Percentiles rank a stretch among this genome's conserved stretches.
Evolutionary conservation across 2,888 invertebrate species (phyloP).

Genomic region (Pseudococcus jackbeardsleyi): DNA sequence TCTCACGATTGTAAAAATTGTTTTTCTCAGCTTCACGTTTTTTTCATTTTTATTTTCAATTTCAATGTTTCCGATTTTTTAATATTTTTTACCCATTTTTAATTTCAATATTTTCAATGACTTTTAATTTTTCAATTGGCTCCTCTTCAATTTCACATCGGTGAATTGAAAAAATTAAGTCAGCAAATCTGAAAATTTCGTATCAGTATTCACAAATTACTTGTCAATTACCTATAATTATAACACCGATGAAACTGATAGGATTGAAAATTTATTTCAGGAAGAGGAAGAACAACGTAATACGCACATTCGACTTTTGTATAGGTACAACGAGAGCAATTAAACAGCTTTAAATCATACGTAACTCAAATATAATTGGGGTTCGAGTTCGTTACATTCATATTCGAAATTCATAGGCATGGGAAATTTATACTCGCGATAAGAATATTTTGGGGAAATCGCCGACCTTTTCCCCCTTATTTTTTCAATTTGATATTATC

Average conservation of each 20-base stretch:
- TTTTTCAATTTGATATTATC: not conserved
- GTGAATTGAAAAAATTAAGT: too few relatives aligned
- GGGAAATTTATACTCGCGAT: not conserved
- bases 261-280: not conserved
- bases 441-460: not conserved
- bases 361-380: not conserved
- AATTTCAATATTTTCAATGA: too few relatives aligned
- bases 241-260: not conserved
- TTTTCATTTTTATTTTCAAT: too few relatives aligned
- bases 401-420: not conserved
- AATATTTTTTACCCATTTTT: too few relatives aligned
- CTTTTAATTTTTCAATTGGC: too few relatives aligned
- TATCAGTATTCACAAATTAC: not conserved
- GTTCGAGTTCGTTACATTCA: not conserved
- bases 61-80: too few relatives aligned
- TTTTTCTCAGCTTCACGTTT: too few relatives aligned
- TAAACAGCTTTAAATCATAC: conserved; percentile 1
- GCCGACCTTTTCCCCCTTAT: not conserved
- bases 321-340: not conserved
- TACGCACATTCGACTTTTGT: not conserved
- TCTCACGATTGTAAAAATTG: too few relatives aligned
- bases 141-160: too few relatives aligned
- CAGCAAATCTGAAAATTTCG: not conserved
- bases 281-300: not conserved
- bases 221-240: not conserved